Evolutionary conservation across 2,797 vertebrate species (phyloP).

Genomic region (Adrianichthys oophorus): DNA sequence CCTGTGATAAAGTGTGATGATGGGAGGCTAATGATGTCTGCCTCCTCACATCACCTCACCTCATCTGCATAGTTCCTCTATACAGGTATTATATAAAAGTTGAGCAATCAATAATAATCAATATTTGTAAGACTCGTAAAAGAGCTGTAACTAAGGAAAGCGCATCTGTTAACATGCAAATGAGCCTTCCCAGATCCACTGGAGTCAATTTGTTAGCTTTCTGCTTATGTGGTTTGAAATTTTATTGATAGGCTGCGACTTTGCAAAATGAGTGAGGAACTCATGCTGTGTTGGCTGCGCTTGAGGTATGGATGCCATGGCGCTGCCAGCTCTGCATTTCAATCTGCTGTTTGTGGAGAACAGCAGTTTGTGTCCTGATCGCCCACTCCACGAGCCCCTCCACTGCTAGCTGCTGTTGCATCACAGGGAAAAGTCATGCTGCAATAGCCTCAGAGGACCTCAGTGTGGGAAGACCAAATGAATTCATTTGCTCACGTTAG

Average conservation of each 20-base stretch:
- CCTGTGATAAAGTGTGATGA: slow-evolving; percentile 70
- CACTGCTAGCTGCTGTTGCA: slow-evolving; percentile 55
- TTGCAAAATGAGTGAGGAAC: slow-evolving; percentile 44
- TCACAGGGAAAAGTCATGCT: slow-evolving; percentile 60
- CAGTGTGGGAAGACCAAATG: slow-evolving; percentile 51
- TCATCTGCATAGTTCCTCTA: slow-evolving; percentile 42
- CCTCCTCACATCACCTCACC: slow-evolving; percentile 64
- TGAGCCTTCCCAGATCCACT: slow-evolving; percentile 23
- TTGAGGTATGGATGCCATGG: slow-evolving; percentile 58
- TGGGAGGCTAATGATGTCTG: slow-evolving; percentile 67
- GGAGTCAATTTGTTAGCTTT: slow-evolving; percentile 45
- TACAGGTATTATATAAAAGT: slow-evolving; percentile 22
- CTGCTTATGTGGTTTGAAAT: slow-evolving; percentile 30
- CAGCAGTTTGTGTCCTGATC: slow-evolving; percentile 63
- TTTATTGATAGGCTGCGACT: slow-evolving; percentile 31
- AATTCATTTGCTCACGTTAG: slow-evolving; percentile 35
- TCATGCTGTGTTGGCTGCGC: slow-evolving; percentile 51
- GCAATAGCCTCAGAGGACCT: slow-evolving; percentile 58
- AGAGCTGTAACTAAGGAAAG: slow-evolving; percentile 14
- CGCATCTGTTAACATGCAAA: slow-evolving; percentile 41
- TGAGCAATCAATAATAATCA: slow-evolving; percentile 17
- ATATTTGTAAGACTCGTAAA: slow-evolving; percentile 5
- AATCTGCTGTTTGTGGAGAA: slow-evolving; percentile 65
- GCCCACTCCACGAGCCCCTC: slow-evolving; percentile 64
- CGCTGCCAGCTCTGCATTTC: slow-evolving; percentile 61